phyloP scores from a whole-genome alignment of 1,140 invertebrate genomes.

The Ctenoplectra terminalis region DNA sequence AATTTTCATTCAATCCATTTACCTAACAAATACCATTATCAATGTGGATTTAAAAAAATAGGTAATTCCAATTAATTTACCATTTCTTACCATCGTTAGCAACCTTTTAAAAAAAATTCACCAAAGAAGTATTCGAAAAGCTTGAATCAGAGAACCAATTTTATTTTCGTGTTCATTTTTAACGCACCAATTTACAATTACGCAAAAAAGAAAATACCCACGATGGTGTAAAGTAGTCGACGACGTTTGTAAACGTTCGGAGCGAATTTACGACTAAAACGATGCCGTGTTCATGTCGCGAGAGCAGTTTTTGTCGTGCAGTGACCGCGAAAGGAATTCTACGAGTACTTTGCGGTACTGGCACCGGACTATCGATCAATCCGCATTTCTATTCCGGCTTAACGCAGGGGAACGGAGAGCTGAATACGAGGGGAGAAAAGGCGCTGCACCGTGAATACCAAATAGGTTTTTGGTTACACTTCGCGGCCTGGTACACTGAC shows the following conservation, averaged over 20 bases:
- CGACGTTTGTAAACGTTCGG: neutral
- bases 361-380: slow-evolving; percentile 52
- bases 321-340: slow-evolving; percentile 39
- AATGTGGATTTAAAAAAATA: too few species aligned
- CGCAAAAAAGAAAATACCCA: too few species aligned
- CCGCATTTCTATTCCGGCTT: slow-evolving; percentile 56
- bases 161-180: too few species aligned
- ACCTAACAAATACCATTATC: too few species aligned
- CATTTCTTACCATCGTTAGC: too few species aligned
- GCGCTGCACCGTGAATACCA: slow-evolving; percentile 66
- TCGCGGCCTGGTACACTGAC: slow-evolving; percentile 50
- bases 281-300: slow-evolving; percentile 6
- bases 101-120: neutral
- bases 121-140: neutral
- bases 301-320: slow-evolving; percentile 20
- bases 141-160: neutral
- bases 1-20: too few species aligned
- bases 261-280: neutral
- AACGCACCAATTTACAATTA: neutral
- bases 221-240: neutral
- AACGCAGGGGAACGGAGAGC: slow-evolving; percentile 53
- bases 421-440: slow-evolving; percentile 54
- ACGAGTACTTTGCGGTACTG: slow-evolving; percentile 31
- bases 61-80: too few species aligned
- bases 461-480: slow-evolving; percentile 63